phyloP scores from a whole-genome alignment of 92 coral and sea anemone genomes.

The Parazoanthus atlanticus region DNA sequence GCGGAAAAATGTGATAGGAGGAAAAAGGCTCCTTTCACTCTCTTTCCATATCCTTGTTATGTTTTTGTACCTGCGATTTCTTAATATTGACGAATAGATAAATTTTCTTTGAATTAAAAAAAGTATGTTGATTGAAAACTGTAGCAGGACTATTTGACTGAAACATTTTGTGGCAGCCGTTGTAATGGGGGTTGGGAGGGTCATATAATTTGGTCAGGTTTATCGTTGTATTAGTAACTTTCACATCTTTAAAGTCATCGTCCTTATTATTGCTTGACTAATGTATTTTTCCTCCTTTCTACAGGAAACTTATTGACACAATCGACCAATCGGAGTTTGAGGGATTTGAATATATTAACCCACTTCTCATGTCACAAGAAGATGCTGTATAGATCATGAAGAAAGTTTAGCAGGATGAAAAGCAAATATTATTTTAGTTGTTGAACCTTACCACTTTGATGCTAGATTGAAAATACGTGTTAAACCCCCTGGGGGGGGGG shows the following conservation, averaged over 20 bases:
- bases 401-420: neutral
- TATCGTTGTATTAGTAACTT: too few relatives aligned
- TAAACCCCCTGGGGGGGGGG: neutral
- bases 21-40: too few relatives aligned
- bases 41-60: too few relatives aligned
- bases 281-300: neutral
- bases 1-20: too few relatives aligned
- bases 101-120: too few relatives aligned
- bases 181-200: too few relatives aligned
- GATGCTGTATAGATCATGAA: constrained; percentile 73
- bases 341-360: constrained; percentile 98
- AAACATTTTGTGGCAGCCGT: too few relatives aligned
- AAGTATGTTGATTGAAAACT: too few relatives aligned
- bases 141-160: too few relatives aligned
- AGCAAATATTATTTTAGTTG: neutral
- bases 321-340: constrained; percentile 99
- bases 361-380: constrained; percentile 69
- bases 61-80: too few relatives aligned
- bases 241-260: neutral
- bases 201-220: too few relatives aligned
- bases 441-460: neutral
- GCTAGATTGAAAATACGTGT: neutral
- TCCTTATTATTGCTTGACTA: neutral
- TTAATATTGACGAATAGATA: too few relatives aligned
- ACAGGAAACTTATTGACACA: constrained; percentile 91